Base-by-base conservation (phyloP, 2,113 vertebrate genomes). In the Entelurus aequoreus region DNA sequence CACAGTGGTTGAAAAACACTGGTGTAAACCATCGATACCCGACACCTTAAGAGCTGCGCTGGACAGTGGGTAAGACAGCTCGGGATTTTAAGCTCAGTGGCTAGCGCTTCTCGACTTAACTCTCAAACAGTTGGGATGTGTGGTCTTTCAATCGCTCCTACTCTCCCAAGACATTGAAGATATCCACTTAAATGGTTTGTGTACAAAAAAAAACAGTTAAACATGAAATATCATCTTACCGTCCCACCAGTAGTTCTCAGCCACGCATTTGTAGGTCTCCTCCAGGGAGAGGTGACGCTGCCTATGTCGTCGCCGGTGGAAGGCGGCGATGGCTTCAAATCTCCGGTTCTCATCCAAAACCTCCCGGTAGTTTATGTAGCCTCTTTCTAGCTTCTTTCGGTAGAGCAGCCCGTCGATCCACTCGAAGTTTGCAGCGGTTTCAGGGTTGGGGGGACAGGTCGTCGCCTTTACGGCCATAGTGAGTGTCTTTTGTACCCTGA, bases 161-260 rank as follows among this genome's bases (percentile, higher is more conserved):
- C 42, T 4, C 42, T 46, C 42, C 42, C 42, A 46, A 3, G 11
- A 46, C 11, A 12, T 46, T 12, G 10, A 42, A 42, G 8, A 46
- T 46, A 46, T 12, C 42, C 42, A 46, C 10, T 46, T 12, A 46
- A 46, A 46, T 3, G 4, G 10, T 46, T 12, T 11, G 42, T 28
- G 28, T 28, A 28, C 1, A 28, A 28, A 28, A 28, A 28, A 28
- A 28, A 28, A 28, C 28, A 28, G 28, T 28, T 28, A 0, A 8
- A 38, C 8, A 37, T 6, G 54, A 16, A 8, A 59, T 19, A 63
- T 51, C 51, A n/a, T 52, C 74, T 8, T 86, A 92, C 90, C 91
- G 36, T 92, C 90, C 91, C 91, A 92, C 90, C 91, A 92, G 85
- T 92, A 92, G 87, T 92, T 91, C 38, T 92, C 90, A 15, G 90